Percentiles rank a stretch among this genome's conserved stretches.
phyloP scores from a whole-genome alignment of 2,113 vertebrate genomes.

The Syrrhaptes paradoxus region DNA sequence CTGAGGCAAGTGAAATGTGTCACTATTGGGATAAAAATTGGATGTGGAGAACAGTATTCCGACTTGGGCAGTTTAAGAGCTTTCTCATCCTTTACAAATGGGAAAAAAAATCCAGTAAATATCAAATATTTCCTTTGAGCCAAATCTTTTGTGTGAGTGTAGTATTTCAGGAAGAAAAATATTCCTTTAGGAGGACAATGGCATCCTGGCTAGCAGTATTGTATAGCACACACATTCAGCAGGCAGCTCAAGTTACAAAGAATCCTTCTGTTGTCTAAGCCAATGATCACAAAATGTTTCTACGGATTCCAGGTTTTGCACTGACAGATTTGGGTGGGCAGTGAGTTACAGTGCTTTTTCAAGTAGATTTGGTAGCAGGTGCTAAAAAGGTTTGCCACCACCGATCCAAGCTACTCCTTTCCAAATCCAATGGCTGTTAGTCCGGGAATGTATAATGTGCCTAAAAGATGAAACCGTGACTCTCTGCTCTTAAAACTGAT shows the following conservation, averaged over 20 bases:
- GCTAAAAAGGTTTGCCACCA: background rate
- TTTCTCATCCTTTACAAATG: background rate
- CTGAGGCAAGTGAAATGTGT: background rate
- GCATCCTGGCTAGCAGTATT: background rate
- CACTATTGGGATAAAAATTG: background rate
- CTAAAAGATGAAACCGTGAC: background rate
- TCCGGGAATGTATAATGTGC: background rate
- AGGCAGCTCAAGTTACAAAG: slow-evolving; percentile 30
- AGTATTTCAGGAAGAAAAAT: background rate
- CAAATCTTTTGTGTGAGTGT: background rate
- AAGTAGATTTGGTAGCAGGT: background rate
- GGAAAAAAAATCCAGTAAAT: background rate
- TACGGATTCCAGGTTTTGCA: background rate
- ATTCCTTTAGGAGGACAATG: background rate
- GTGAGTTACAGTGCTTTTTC: background rate
- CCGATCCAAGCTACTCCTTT: background rate
- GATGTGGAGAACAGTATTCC: background rate
- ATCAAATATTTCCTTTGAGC: background rate
- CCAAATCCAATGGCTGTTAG: background rate
- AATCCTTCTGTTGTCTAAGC: background rate
- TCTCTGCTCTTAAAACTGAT: background rate
- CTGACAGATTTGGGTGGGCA: background rate
- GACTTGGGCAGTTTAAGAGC: background rate
- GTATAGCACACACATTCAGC: background rate
- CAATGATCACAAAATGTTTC: background rate